These are phyloP conservation scores for Prolemur simus DNA, from an alignment of 2,113 vertebrate genomes.

Conservation along the genomic window DNA sequence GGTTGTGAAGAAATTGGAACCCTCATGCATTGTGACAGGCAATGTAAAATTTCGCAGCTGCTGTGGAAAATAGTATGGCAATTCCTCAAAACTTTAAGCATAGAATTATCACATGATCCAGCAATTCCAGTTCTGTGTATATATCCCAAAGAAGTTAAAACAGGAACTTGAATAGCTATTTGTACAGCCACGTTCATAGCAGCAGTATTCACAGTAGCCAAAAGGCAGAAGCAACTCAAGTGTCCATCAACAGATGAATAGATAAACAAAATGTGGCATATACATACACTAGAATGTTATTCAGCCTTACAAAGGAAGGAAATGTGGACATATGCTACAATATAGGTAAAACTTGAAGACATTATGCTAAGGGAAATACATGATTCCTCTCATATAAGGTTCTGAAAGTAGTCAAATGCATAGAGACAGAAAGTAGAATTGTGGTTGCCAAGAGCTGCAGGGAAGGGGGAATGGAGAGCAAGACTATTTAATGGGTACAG, in stretches of 20 bases:
- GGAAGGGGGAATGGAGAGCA: background rate
- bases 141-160: background rate
- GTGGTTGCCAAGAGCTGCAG: background rate
- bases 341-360: background rate
- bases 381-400: background rate
- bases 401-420: background rate
- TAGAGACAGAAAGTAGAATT: background rate
- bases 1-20: background rate
- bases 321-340: background rate
- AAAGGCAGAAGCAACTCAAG: background rate
- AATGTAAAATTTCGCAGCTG: background rate
- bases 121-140: background rate
- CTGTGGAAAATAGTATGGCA: background rate
- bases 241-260: background rate
- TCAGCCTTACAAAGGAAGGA: slow-evolving; percentile 3
- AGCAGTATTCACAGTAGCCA: background rate
- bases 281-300: background rate
- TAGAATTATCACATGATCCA: background rate
- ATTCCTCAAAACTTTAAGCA: background rate
- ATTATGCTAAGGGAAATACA: background rate
- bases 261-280: background rate
- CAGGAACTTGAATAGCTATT: background rate
- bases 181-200: background rate
- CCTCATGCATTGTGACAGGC: background rate
- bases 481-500: background rate